phyloP scores from a whole-genome alignment of 2,113 vertebrate genomes.

The Gymnorhina tibicen region DNA sequence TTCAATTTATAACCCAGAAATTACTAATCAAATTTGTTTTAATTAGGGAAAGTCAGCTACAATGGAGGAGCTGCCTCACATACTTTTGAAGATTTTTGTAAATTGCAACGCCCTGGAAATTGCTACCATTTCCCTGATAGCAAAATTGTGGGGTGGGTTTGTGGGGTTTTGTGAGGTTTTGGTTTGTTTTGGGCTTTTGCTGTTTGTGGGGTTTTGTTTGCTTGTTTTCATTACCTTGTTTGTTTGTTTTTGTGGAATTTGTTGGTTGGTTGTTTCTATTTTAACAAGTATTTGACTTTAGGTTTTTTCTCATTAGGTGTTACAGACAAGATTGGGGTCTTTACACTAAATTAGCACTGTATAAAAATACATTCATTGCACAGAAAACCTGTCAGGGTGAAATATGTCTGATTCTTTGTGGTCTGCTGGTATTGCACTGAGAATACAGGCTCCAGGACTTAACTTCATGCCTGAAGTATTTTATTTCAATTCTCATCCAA shows the following conservation, averaged over 20 bases:
- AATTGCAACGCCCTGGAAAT: background rate
- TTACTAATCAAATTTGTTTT: slow-evolving; percentile 18
- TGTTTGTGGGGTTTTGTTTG: background rate
- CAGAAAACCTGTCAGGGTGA: background rate
- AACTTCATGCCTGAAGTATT: slow-evolving; percentile 1
- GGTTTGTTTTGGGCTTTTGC: background rate
- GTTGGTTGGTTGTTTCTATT: background rate
- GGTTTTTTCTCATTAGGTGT: background rate
- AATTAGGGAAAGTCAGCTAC: slow-evolving; percentile 16
- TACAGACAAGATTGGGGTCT: background rate
- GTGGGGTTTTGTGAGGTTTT: background rate
- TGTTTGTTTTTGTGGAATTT: background rate
- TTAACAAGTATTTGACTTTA: background rate
- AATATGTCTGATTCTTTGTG: background rate
- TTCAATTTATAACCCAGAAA: background rate
- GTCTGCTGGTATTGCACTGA: background rate
- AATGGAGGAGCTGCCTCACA: background rate
- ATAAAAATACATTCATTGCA: background rate
- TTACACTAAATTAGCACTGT: background rate
- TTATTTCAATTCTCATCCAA: slow-evolving; percentile 6
- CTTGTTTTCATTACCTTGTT: background rate
- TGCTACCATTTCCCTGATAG: background rate
- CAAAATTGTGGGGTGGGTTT: background rate
- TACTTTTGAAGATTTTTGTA: background rate
- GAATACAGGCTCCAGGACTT: background rate